These are phyloP conservation scores for Ciconia boyciana DNA, from an alignment of 2,113 vertebrate genomes.

Conservation along the genomic window DNA sequence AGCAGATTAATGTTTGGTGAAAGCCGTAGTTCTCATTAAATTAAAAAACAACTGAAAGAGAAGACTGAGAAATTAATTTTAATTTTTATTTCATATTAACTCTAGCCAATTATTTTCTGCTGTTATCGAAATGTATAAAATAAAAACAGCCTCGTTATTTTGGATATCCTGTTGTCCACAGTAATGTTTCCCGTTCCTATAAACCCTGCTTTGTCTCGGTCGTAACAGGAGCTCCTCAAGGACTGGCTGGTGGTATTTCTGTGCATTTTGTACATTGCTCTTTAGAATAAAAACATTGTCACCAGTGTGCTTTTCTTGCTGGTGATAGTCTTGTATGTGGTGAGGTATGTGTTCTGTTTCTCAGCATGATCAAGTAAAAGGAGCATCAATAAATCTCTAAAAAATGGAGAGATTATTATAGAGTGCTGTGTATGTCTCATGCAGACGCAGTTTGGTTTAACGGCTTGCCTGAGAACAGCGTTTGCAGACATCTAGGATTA, in stretches of 20 bases:
- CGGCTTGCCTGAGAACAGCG: background rate
- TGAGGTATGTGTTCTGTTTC: too few species aligned
- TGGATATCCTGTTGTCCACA: background rate
- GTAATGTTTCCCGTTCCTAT: background rate
- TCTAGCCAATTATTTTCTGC: background rate
- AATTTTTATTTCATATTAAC: background rate
- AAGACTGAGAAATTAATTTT: background rate
- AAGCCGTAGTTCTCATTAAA: background rate
- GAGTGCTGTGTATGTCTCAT: background rate
- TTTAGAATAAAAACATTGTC: background rate
- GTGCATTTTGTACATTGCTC: background rate
- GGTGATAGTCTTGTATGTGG: too few species aligned
- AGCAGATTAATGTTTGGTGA: background rate
- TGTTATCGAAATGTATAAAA: background rate
- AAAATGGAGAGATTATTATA: rapidly evolving
- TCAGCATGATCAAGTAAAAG: background rate
- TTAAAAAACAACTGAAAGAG: background rate
- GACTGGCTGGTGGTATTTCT: background rate
- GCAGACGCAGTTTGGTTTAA: background rate
- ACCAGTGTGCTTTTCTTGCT: background rate
- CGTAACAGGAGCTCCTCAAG: background rate
- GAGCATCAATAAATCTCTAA: background rate
- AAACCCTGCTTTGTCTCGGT: background rate
- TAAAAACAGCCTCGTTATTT: background rate
- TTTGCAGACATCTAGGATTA: background rate